A percentile compares a stretch with the other conserved stretches of the same genome.
These are phyloP conservation scores for Catharus minimus DNA, from an alignment of 2,113 vertebrate species.

Conservation along the genomic window DNA sequence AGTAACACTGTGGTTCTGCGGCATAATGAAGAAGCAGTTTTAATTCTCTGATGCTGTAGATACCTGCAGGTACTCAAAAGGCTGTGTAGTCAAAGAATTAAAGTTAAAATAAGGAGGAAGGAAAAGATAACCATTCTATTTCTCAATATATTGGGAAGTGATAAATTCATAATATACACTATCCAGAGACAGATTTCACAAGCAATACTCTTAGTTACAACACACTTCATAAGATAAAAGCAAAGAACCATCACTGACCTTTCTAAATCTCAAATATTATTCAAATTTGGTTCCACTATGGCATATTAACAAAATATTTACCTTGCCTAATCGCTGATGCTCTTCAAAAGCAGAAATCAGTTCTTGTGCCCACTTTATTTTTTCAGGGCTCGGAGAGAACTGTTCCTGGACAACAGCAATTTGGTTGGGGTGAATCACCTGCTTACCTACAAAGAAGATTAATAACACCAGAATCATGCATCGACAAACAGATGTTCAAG, in stretches of 20 bases:
- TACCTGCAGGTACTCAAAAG: neutral
- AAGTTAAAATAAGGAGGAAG: neutral
- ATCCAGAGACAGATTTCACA: neutral
- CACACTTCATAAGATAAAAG: neutral
- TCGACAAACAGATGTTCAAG: conserved; percentile 74
- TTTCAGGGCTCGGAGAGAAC: conserved; percentile 90
- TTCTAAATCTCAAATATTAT: conserved; percentile 24
- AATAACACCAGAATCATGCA: conserved; percentile 68
- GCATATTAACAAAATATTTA: conserved; percentile 71
- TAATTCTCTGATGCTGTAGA: neutral
- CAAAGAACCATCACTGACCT: neutral
- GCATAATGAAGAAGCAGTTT: conserved; percentile 11
- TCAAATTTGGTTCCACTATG: neutral
- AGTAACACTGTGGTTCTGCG: neutral
- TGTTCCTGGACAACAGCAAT: conserved; percentile 91
- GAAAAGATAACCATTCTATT: neutral
- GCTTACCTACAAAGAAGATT: conserved; percentile 87
- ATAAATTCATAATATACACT: neutral
- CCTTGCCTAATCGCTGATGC: conserved; percentile 94
- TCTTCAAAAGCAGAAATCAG: conserved; percentile 92
- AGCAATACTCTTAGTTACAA: neutral
- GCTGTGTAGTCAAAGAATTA: neutral
- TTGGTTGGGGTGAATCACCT: conserved; percentile 97
- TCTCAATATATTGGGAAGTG: neutral
- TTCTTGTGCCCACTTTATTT: conserved; percentile 90